phyloP scores from a whole-genome alignment of 2,888 invertebrate species.

The Acanthoscelides obtectus region DNA sequence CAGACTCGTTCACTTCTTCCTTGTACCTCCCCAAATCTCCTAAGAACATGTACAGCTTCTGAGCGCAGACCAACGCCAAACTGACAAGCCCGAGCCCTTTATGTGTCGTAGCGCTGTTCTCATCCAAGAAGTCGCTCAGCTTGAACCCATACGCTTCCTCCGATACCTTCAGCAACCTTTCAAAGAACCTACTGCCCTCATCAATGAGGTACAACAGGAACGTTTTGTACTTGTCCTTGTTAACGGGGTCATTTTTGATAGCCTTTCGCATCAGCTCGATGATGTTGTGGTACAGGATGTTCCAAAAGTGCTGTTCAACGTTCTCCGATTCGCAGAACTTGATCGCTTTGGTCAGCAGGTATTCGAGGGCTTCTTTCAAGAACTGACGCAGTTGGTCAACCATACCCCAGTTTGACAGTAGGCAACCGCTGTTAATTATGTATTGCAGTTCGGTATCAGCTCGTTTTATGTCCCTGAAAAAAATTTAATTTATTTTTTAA shows the following conservation, averaged over 20 bases:
- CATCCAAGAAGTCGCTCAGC: conserved; percentile 58
- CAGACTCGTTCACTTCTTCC: conserved; percentile 75
- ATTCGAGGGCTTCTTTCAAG: conserved; percentile 64
- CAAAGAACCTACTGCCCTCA: conserved; percentile 73
- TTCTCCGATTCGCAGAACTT: conserved; percentile 84
- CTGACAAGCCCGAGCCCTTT: conserved; percentile 65
- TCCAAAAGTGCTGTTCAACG: conserved; percentile 89
- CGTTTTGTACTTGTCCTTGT: conserved; percentile 61
- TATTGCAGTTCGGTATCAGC: conserved; percentile 65
- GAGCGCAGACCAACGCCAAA: conserved; percentile 77
- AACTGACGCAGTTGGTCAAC: conserved; percentile 57
- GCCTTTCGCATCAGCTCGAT: conserved; percentile 77
- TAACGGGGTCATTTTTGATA: conserved; percentile 56
- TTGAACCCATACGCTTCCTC: conserved; percentile 74
- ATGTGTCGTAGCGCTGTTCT: conserved; percentile 55
- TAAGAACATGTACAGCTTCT: conserved; percentile 82
- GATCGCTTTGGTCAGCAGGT: conserved; percentile 69
- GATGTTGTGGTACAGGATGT: conserved; percentile 80
- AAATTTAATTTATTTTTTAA: too few relatives aligned
- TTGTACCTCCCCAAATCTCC: conserved; percentile 92
- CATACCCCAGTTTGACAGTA: conserved; percentile 65
- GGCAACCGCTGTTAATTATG: conserved; percentile 56
- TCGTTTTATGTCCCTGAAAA: conserved; percentile 56
- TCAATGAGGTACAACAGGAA: conserved; percentile 68
- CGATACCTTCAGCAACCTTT: conserved; percentile 65